Evolutionary conservation across 2,888 invertebrate species (phyloP).

Genomic region (Petrophora chlorosata): DNA sequence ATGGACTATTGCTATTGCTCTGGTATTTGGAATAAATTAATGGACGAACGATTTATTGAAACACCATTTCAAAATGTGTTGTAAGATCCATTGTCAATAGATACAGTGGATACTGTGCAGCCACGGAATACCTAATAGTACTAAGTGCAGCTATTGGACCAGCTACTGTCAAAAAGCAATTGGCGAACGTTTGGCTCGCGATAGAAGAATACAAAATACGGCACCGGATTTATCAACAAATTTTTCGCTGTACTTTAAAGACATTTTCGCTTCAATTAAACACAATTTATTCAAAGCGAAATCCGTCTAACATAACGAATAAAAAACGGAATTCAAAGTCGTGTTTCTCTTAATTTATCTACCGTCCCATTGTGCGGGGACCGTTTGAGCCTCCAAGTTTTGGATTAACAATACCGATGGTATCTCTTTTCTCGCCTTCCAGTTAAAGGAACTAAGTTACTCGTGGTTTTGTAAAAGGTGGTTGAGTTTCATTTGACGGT

Average conservation of each 20-base stretch:
- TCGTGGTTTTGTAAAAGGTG: conserved; percentile 3
- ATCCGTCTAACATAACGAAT: conserved; percentile 21
- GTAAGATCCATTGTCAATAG: no score
- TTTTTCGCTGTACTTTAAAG: conserved; percentile 14
- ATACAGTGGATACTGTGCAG: no score
- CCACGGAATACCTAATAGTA: no score
- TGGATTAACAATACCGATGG: conserved; percentile 24
- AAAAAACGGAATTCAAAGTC: conserved; percentile 24
- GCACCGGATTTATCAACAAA: no score
- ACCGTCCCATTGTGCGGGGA: conserved; percentile 14
- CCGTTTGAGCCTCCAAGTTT: conserved; percentile 13
- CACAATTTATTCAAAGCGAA: conserved; percentile 24
- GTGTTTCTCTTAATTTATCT: conserved; percentile 28
- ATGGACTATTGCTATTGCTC: no score
- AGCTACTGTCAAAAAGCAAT: no score
- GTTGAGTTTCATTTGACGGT: conserved; percentile 10
- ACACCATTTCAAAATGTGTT: no score
- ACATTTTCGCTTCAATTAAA: conserved; percentile 22
- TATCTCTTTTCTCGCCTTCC: conserved; percentile 19
- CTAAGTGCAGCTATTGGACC: no score
- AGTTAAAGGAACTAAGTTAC: conserved; percentile 11
- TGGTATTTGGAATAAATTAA: no score
- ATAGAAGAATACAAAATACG: no score
- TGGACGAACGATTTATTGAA: no score
- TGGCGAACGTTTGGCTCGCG: no score